Evolutionary conservation across 2,888 invertebrate genomes (phyloP), one percentile per base, ranked within the genome.

Genomic region (Fragum whitleyi): DNA sequence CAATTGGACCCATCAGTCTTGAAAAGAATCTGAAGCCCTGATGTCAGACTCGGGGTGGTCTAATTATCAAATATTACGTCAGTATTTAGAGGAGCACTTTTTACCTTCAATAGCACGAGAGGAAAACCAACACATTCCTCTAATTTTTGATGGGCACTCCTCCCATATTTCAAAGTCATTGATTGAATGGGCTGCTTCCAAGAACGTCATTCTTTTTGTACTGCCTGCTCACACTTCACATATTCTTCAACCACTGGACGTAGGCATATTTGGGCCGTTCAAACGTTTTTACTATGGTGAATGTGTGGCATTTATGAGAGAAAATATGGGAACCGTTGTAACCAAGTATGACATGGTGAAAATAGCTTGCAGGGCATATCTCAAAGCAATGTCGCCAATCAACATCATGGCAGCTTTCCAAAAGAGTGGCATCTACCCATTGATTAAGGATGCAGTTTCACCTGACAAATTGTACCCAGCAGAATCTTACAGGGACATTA

Each of bases 161-260:
- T 71, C 81, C 0, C 72, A 80, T 26, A 55, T 36, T 29, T 3
- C 19, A 28, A 26, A 42, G 0, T 47, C 65, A 16, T n/a, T 70
- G 0, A 84, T 84, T n/a, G 53, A 77, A 9, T 73, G 77, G 76
- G 79, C 76, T 19, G 69, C 32, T 16, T 59, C 62, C 14, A 26
- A 61, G 1, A 47, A 42, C 2, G 32, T 74, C 28, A 62, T 83
- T 16, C 16, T 74, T 11, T 78, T 83, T 73, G 68, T 79, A 11
- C 42, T 78, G 16, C 77, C 83, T 9, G 77, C 80, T 16, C 83
- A 80, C 23, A 70, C 67, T 6, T 75, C 73, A 16, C 72, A 80
- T 72, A 0, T 79, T 0, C 51, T 80, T 1, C 77, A 83, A 61
- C 80, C 80, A 79, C n/a, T n/a, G n/a, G n/a, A 83, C 68, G 79